Evolutionary conservation across 2,888 invertebrate species (phyloP), one percentile per base, ranked within the genome.

Genomic region (Cheilosia urbana): DNA sequence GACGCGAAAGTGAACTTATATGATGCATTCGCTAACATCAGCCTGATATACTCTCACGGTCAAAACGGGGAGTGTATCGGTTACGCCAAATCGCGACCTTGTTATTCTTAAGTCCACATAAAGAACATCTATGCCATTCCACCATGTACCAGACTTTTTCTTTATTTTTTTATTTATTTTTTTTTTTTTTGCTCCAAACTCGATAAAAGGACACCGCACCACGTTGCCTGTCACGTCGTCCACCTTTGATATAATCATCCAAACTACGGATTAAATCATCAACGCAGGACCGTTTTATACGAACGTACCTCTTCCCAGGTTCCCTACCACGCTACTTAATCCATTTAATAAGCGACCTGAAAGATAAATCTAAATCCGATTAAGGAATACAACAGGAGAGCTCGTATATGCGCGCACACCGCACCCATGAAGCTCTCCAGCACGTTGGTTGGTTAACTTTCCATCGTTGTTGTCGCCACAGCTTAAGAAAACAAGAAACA

Each of bases 291-390:
- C 65, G 15, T 57, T 65, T 27, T 19, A 24, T 15, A 17, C 17
- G 3, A 42, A 15, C 55, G 47, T 51, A 58, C n/a, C n/a, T n/a
- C n/a, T n/a, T 34, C 37, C 19, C 40, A 21, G 58, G 51, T 37
- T 76, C 45, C 53, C 49, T 37, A 51, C 66, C 49, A 60, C 42
- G 30, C 66, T 68, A 57, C 51, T 69, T 62, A 69, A 62, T 69
- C 68, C 45, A n/a, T 15, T 69, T 68, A 68, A 69, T 69, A 68
- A 77, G 63, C 55, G 42, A 37, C 63, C 51, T 58, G 19, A 40
- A 42, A 63, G 71, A 72, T 79, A 79, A 72, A 72, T 45, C 53
- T 9, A 65, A 79, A 79, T 79, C 79, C 72, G 65, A 72, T 79
- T 72, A 79, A 66, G 51, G 49, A 72, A 72, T 72, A 65, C 79